phyloP scores from a whole-genome alignment of 2,888 invertebrate genomes.

The Cyrtodaria siliqua region DNA sequence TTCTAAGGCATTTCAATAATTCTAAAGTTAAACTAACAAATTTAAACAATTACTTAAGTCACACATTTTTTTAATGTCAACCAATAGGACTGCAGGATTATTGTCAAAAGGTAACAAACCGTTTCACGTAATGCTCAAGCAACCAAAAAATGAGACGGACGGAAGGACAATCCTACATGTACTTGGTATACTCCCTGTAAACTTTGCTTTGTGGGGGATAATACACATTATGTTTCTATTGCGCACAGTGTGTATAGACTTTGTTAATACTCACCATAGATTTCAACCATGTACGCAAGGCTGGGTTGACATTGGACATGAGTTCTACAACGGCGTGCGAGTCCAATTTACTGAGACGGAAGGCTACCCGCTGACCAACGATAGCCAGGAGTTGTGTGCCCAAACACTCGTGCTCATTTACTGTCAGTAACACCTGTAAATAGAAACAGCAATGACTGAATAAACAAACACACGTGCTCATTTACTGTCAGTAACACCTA shows the following conservation, averaged over 20 bases:
- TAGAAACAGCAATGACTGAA: no score
- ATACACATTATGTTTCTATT: neutral
- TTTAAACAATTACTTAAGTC: no score
- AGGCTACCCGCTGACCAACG: conserved; percentile 91
- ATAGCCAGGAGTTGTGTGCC: conserved; percentile 92
- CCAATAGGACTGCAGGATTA: no score
- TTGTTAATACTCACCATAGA: conserved; percentile 85
- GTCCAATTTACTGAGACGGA: conserved; percentile 87
- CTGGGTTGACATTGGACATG: conserved; percentile 92
- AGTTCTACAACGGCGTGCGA: conserved; percentile 88
- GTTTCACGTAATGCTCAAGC: no score
- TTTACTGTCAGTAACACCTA: no score
- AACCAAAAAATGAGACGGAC: no score
- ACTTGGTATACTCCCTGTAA: neutral
- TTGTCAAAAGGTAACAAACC: no score
- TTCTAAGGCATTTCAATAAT: no score
- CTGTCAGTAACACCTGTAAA: conserved; percentile 88
- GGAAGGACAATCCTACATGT: no score
- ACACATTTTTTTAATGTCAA: no score
- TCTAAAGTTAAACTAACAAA: no score
- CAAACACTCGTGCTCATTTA: conserved; percentile 90
- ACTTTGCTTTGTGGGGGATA: neutral
- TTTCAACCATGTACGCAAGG: conserved; percentile 92
- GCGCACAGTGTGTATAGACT: neutral
- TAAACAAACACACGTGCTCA: no score